Percentiles rank a stretch among this genome's conserved stretches.
phyloP scores from a whole-genome alignment of 2,113 vertebrate species.

The Riparia riparia region DNA sequence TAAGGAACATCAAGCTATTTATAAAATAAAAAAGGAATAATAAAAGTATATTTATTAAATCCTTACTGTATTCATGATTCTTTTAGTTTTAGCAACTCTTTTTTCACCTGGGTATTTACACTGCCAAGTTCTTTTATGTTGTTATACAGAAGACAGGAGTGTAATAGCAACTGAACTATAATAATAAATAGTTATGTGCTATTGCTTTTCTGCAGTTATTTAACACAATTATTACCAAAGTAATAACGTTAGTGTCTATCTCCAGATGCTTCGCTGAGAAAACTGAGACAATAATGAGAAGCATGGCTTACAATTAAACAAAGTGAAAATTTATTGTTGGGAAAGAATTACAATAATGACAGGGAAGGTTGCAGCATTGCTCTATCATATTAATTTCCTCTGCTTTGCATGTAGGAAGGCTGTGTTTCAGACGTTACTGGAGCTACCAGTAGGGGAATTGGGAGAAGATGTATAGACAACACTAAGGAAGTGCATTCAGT shows the following conservation, averaged over 20 bases:
- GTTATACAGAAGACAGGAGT: neutral
- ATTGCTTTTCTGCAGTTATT: constrained; percentile 30
- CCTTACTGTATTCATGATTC: neutral
- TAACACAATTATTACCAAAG: constrained; percentile 31
- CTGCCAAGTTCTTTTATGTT: neutral
- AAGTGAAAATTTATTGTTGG: neutral
- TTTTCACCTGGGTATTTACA: neutral
- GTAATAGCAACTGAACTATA: neutral
- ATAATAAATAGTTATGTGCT: constrained; percentile 30
- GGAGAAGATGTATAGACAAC: neutral
- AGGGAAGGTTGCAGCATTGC: neutral
- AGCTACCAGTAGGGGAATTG: neutral
- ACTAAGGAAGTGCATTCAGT: neutral
- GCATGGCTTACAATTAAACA: neutral
- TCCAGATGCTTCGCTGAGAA: constrained; percentile 29
- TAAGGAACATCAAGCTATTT: neutral
- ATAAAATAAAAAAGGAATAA: neutral
- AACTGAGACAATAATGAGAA: constrained; percentile 19
- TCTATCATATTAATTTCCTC: neutral
- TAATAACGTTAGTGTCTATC: neutral
- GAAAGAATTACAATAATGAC: neutral
- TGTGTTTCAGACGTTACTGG: neutral
- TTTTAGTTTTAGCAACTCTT: neutral
- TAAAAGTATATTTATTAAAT: neutral
- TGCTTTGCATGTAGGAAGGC: neutral